These are phyloP conservation scores for Eidolon helvum DNA, from an alignment of 2,113 vertebrate genomes.

Conservation along the genomic window DNA sequence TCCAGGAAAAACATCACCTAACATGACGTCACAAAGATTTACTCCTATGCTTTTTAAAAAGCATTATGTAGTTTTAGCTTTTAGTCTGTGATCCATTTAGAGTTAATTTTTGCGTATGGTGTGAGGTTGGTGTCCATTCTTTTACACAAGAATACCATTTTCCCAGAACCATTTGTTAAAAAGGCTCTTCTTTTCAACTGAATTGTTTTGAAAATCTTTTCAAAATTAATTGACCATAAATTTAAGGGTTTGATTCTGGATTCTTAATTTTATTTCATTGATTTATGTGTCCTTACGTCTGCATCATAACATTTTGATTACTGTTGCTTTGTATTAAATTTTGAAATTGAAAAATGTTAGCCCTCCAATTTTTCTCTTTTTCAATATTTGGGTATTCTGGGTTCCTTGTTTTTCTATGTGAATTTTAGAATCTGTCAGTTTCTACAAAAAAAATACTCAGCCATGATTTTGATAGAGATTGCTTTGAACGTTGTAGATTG, in stretches of 20 bases:
- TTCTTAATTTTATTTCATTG: not conserved
- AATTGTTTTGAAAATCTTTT: not conserved
- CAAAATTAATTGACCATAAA: not conserved
- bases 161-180: not conserved
- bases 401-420: not conserved
- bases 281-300: not conserved
- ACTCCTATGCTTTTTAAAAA: not conserved
- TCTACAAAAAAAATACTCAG: not conserved
- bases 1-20: not conserved
- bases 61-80: not conserved
- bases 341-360: not conserved
- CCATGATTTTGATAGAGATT: not conserved
- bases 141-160: not conserved
- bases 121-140: not conserved
- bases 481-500: not conserved
- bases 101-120: not conserved
- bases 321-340: not conserved
- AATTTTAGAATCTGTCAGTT: constrained; percentile 13
- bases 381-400: not conserved
- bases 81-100: not conserved
- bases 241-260: not conserved
- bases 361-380: not conserved
- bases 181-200: not conserved
- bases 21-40: not conserved
- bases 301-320: not conserved